Base-by-base conservation (phyloP, 1,140 invertebrate genomes). In the Drosophila repletoides region DNA sequence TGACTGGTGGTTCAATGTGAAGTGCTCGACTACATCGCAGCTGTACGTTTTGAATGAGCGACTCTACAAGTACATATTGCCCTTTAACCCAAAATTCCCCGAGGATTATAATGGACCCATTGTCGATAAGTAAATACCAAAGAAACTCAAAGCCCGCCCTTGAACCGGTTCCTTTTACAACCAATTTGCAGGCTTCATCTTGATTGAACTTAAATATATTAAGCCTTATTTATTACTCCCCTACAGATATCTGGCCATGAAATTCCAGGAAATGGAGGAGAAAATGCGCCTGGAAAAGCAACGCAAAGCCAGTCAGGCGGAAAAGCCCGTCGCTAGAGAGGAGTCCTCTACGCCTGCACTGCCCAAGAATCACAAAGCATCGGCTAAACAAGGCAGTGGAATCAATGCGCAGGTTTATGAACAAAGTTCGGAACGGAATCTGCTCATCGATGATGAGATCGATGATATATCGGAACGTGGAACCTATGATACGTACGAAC, bases 1-100 rank as follows among this genome's bases (percentile, higher is more conserved):
- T 72, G 96, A 97, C 88, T 97, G 96, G 96, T 97, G 96, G 96
- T 97, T 96, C 90, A 97, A 97, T 86, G 95, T 97, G 0, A 93
- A 95, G 65, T 97, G 96, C 88, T 93, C 94, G 15, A 93, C 94
- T 1, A 96, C 96, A 0, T 91, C 95, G 0, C 95, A 96, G 86
- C 92, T 96, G 0, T 97, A 97, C 87, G 96, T 97, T 4, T 90
- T 97, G 0, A 97, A 97, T 68, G 96, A 97, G 83, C 93, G 96
- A 33, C 92, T 97, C 0, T 97, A 97, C 88, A 96, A 97, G 79
- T 97, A 95, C 79, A 97, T 97, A 56, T 89, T 97, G 68, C 95
- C 95, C 6, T 93, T 96, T 64, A 93, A 95, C 84, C 95, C 96
- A 0, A 95, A 96, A 88, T 97, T 97, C 77, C 95, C 96, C 0